phyloP scores from a whole-genome alignment of 37 sponge, comb jelly and placozoan genomes.

The Tethya wilhelma region DNA sequence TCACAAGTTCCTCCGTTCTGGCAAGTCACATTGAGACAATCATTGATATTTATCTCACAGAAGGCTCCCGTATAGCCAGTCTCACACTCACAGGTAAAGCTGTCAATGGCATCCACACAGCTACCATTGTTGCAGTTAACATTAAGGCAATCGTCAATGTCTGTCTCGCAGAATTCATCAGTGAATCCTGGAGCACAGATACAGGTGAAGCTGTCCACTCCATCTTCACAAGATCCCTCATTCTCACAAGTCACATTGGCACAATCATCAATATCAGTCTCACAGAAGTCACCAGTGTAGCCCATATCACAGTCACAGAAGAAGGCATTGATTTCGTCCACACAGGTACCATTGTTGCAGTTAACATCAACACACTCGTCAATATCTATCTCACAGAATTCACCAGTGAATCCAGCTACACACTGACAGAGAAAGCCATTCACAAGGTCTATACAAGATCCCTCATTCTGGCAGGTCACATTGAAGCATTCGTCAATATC shows the following conservation, averaged over 20 bases:
- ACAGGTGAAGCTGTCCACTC: slow-evolving; percentile 44
- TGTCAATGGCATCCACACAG: slow-evolving; percentile 34
- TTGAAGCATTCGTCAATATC: slow-evolving; percentile 62
- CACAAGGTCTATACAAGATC: slow-evolving; percentile 38
- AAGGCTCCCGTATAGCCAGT: slow-evolving; percentile 45
- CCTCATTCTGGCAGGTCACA: slow-evolving; percentile 61
- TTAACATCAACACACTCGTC: slow-evolving; percentile 40
- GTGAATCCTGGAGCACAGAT: slow-evolving; percentile 37
- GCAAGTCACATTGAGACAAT: slow-evolving; percentile 19
- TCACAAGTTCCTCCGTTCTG: slow-evolving; percentile 46
- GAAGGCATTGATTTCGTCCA: slow-evolving; percentile 31
- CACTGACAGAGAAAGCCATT: slow-evolving; percentile 56
- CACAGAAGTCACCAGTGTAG: slow-evolving; percentile 61
- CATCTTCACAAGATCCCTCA: slow-evolving; percentile 35
- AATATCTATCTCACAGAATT: slow-evolving; percentile 38
- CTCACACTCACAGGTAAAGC: slow-evolving; percentile 34
- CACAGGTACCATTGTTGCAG: slow-evolving; percentile 49
- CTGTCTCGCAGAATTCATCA: slow-evolving; percentile 38
- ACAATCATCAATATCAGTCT: slow-evolving; percentile 57
- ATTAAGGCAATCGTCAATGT: slow-evolving; percentile 64
- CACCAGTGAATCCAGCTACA: slow-evolving; percentile 57
- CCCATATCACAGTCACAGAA: slow-evolving; percentile 62
- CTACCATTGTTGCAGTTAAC: slow-evolving; percentile 36
- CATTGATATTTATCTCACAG: slow-evolving; percentile 52
- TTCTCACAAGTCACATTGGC: slow-evolving; percentile 12